These are phyloP conservation scores for Cynopterus sphinx DNA, from an alignment of 2,797 vertebrate species.

Conservation along the genomic window DNA sequence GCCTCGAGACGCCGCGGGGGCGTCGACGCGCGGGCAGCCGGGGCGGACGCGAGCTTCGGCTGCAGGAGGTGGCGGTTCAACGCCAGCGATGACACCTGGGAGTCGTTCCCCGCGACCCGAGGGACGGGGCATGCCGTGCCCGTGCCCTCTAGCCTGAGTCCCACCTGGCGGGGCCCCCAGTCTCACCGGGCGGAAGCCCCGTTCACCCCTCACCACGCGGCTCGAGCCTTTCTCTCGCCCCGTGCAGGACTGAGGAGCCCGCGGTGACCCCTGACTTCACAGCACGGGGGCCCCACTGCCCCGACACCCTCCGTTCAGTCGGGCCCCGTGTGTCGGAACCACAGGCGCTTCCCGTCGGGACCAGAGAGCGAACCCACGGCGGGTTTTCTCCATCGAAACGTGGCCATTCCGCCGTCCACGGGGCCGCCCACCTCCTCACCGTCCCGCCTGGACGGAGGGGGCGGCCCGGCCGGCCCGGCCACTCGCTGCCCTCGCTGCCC, in stretches of 20 bases:
- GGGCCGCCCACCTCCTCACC: too few relatives aligned
- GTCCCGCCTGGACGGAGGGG: too few relatives aligned
- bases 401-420: too few relatives aligned
- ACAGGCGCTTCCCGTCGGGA: neutral
- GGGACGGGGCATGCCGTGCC: accelerated
- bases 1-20: too few relatives aligned
- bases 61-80: neutral
- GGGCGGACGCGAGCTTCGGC: too few relatives aligned
- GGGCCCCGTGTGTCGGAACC: neutral
- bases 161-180: neutral
- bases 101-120: neutral
- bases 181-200: neutral
- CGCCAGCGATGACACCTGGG: neutral
- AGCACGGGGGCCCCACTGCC: too few relatives aligned
- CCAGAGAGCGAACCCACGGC: too few relatives aligned
- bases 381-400: neutral
- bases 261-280: neutral
- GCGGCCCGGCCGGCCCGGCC: too few relatives aligned
- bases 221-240: neutral
- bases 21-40: too few relatives aligned
- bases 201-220: too few relatives aligned
- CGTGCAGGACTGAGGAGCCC: neutral
- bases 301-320: neutral
- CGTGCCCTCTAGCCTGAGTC: too few relatives aligned
- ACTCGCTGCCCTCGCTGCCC: too few relatives aligned